Evolutionary conservation across 2,797 vertebrate species (phyloP), one percentile per base, ranked within the genome.

Genomic region (Characodon lateralis): DNA sequence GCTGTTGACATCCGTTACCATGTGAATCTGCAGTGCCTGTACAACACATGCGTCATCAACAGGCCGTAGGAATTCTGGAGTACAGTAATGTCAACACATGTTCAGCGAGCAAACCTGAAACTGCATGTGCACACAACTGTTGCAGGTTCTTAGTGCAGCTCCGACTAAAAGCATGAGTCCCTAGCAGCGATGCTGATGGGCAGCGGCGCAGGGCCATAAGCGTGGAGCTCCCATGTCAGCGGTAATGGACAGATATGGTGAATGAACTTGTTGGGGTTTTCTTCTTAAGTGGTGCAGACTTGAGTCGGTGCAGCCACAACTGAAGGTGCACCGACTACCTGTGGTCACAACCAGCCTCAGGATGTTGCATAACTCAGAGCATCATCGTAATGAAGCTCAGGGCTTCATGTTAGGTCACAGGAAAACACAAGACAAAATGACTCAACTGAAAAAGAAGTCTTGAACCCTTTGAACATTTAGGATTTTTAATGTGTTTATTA

Each of bases 291-390:
- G 10, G 50, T 65, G 48, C 35, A 56, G 20, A 69, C 22, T 63
- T 70, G 16, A 43, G 65, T 39, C 50, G 24, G 2, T 69, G 65
- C n/a, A 55, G 46, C 35, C 63, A 55, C n/a, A 55, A 39, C 58
- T 56, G 3, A 56, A 28, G 7, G 56, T n/a, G 72, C 35, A 48
- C 35, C 3, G 20, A 53, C 41, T 78, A 28, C 31, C 75, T 63
- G 71, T 70, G 72, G 48, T 70, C 14, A 56, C 26, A n/a, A 66
- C 3, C 65, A 71, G 55, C 28, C 31, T 26, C 71, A 26, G 74
- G 56, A 22, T 58, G 48, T 69, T 69, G 72, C 72, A 69, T 58
- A 79, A 79, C 41, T 48, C 53, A 70, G 13, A n/a, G 35, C 13
- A 48, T 28, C 53, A 50, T 14, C 28, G 13, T 58, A 39, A 35